phyloP scores from a whole-genome alignment of 1,140 invertebrate genomes.

The Aphelenchoides besseyi region DNA sequence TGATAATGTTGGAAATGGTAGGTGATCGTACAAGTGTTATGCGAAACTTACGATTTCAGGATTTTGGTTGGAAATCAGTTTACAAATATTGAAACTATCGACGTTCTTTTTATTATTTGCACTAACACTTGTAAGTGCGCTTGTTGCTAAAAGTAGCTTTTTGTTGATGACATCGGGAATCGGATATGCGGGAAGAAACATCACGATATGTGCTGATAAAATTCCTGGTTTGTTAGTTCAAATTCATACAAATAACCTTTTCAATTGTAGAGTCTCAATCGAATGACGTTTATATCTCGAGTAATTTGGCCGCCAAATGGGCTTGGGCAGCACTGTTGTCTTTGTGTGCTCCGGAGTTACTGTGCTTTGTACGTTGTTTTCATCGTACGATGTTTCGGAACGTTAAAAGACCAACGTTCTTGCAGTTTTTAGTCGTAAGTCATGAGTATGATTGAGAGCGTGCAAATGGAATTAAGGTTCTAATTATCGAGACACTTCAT shows the following conservation, averaged over 20 bases:
- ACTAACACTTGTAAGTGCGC: constrained; percentile 48
- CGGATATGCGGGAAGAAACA: constrained; percentile 54
- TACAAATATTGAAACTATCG: constrained; percentile 57
- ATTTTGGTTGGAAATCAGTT: constrained; percentile 50
- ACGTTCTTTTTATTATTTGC: constrained; percentile 57
- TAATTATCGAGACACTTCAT: constrained; percentile 52
- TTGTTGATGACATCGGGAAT: constrained; percentile 58
- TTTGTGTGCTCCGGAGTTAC: constrained; percentile 50
- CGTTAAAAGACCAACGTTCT: constrained; percentile 50
- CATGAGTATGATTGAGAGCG: constrained; percentile 22
- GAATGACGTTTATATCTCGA: constrained; percentile 50
- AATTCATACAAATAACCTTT: constrained; percentile 10
- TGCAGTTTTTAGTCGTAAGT: constrained; percentile 54
- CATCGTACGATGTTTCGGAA: constrained; percentile 59
- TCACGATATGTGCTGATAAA: constrained; percentile 57
- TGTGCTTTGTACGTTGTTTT: constrained; percentile 56
- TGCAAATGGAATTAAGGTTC: constrained; percentile 35
- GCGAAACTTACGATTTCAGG: constrained; percentile 41
- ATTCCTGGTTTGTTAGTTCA: constrained; percentile 43
- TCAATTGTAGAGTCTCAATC: constrained; percentile 41
- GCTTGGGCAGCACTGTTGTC: constrained; percentile 54
- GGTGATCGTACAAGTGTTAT: background rate
- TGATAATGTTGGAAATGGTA: constrained; percentile 51
- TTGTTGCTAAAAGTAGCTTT: constrained; percentile 54
- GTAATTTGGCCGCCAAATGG: constrained; percentile 57